Evolutionary conservation across 2,797 vertebrate genomes (phyloP).

Genomic region (Eulemur rubriventer): DNA sequence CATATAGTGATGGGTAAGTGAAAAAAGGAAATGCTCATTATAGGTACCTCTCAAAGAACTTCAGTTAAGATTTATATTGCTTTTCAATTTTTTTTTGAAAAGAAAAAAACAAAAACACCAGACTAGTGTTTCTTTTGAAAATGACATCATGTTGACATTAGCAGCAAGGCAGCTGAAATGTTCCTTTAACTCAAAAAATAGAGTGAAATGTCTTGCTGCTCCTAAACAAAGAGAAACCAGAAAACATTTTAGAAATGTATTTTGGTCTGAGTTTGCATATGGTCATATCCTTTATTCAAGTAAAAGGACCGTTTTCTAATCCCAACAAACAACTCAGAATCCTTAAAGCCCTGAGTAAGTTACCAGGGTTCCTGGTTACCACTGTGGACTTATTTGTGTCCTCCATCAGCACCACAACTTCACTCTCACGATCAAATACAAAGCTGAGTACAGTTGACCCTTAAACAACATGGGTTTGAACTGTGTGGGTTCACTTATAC

Average conservation of each 20-base stretch:
- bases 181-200: slow-evolving; percentile 44
- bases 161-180: background rate
- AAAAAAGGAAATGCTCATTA: background rate
- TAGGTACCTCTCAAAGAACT: background rate
- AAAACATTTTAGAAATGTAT: background rate
- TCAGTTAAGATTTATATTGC: background rate
- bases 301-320: background rate
- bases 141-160: background rate
- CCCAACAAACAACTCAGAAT: background rate
- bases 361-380: background rate
- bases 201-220: background rate
- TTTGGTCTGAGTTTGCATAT: slow-evolving; percentile 15
- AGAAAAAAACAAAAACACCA: background rate
- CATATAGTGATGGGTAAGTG: background rate
- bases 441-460: background rate
- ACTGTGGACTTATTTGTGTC: background rate
- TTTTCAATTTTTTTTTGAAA: background rate
- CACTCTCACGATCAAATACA: background rate
- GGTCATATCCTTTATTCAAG: background rate
- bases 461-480: background rate
- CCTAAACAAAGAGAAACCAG: background rate
- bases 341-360: background rate
- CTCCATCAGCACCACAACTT: background rate
- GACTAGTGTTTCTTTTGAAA: slow-evolving; percentile 42
- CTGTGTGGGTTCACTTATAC: background rate